A percentile compares a stretch with the other conserved stretches of the same genome.
These are phyloP conservation scores for Bubo scandiacus DNA, from an alignment of 2,113 vertebrate species.

Conservation along the genomic window DNA sequence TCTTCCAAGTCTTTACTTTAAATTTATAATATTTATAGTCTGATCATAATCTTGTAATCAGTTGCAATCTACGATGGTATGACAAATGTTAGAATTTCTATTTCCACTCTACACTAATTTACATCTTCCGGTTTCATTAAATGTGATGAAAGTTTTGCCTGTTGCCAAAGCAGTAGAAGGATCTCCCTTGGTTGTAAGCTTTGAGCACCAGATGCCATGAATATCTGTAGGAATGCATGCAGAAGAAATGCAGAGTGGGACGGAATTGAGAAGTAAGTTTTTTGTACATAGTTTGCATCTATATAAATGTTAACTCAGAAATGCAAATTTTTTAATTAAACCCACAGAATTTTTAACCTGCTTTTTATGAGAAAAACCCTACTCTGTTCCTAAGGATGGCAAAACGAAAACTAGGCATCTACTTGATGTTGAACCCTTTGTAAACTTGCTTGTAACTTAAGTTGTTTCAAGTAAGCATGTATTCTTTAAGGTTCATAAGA, in stretches of 20 bases:
- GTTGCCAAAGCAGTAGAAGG: neutral
- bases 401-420: neutral
- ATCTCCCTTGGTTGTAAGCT: neutral
- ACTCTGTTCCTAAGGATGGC: neutral
- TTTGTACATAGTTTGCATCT: neutral
- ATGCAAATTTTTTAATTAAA: neutral
- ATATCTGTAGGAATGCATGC: neutral
- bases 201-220: neutral
- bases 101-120: neutral
- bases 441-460: neutral
- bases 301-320: neutral
- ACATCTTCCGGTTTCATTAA: neutral
- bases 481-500: neutral
- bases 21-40: neutral
- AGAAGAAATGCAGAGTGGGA: neutral
- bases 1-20: neutral
- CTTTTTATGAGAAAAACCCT: neutral
- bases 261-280: neutral
- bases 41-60: neutral
- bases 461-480: accelerated
- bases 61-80: neutral
- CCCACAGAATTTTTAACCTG: neutral
- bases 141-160: neutral
- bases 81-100: neutral
- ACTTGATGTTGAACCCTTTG: neutral